Percentiles rank a stretch among this genome's conserved stretches.
These are phyloP conservation scores for Neotoma lepida DNA, from an alignment of 2,113 vertebrate genomes.

Conservation along the genomic window DNA sequence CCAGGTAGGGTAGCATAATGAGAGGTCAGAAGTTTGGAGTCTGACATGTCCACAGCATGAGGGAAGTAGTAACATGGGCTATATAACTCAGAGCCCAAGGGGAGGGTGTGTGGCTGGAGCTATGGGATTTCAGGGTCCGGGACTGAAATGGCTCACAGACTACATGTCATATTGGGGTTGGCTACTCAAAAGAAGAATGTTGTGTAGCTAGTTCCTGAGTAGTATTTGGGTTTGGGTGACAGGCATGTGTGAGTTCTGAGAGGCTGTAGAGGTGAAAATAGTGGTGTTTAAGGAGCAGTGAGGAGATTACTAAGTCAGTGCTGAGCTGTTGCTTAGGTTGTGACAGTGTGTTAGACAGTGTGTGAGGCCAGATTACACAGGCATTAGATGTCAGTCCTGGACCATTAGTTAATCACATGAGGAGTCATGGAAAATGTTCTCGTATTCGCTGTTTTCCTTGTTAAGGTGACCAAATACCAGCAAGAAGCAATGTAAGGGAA, in stretches of 20 bases:
- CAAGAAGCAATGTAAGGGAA: background rate
- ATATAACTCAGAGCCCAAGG: background rate
- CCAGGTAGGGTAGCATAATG: background rate
- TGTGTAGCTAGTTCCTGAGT: background rate
- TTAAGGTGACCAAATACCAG: background rate
- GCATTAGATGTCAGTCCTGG: background rate
- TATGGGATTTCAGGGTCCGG: background rate
- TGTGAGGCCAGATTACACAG: background rate
- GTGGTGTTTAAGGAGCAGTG: background rate
- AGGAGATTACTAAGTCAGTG: background rate
- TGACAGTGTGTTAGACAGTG: background rate
- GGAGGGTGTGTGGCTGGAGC: background rate
- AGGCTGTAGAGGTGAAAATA: background rate
- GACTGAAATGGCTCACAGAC: background rate
- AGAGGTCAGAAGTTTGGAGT: background rate
- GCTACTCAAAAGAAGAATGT: background rate
- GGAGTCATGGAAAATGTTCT: slow-evolving; percentile 6
- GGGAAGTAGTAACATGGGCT: background rate
- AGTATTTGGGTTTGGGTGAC: background rate
- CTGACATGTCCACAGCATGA: background rate
- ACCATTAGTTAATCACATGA: background rate
- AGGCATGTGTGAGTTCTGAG: background rate
- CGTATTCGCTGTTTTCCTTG: too few relatives aligned
- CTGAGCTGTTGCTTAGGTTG: background rate
- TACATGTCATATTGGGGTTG: background rate